Conservation (phyloP, 2,797 vertebrate species). For the Podargus strigoides region DNA sequence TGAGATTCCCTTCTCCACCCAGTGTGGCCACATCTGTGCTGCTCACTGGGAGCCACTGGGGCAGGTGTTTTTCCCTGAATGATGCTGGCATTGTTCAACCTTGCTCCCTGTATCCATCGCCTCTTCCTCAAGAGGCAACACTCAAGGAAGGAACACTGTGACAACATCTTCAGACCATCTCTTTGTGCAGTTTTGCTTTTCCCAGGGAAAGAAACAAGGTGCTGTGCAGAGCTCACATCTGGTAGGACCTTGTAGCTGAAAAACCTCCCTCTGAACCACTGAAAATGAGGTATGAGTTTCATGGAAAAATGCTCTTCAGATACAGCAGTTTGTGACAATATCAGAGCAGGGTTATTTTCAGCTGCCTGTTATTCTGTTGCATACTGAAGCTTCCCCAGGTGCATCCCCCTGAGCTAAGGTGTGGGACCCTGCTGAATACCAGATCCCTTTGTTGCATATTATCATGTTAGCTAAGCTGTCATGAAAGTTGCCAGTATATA, state of each 20-base stretch:
- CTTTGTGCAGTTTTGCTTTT: conserved; percentile 7
- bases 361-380: conserved; percentile 64
- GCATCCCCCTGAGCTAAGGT: conserved; percentile 75
- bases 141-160: background rate
- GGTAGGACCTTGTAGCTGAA: conserved; percentile 30
- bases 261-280: conserved; percentile 41
- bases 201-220: background rate
- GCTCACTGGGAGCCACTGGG: fast-evolving
- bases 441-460: conserved; percentile 61
- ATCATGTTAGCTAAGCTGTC: conserved; percentile 72
- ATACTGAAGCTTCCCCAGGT: conserved; percentile 75
- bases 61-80: background rate
- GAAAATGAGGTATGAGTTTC: conserved; percentile 52
- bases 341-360: conserved; percentile 51
- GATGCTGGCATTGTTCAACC: fast-evolving
- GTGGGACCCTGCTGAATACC: conserved; percentile 66
- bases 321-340: conserved; percentile 45
- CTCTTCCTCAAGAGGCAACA: background rate
- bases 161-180: background rate
- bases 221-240: background rate
- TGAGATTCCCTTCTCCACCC: background rate
- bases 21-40: background rate
- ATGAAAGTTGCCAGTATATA: conserved; percentile 47
- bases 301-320: conserved; percentile 11
- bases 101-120: fast-evolving